phyloP scores from a whole-genome alignment of 2,797 vertebrate genomes.

The Syngnathus acus region DNA sequence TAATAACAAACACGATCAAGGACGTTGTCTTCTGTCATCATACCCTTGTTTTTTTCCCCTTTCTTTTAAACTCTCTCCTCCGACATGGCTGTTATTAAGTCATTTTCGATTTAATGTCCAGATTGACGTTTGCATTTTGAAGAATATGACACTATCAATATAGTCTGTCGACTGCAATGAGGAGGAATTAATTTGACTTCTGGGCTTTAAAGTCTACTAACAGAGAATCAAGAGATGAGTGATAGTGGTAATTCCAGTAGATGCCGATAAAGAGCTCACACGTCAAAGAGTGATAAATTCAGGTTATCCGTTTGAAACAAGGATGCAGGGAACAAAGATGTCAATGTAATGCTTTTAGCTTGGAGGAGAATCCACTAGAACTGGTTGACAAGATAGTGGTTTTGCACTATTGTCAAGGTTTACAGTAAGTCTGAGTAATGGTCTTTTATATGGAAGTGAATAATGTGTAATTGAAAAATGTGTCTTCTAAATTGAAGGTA shows the following conservation, averaged over 20 bases:
- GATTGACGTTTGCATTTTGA: neutral
- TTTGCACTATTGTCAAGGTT: neutral
- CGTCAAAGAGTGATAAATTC: conserved; percentile 29
- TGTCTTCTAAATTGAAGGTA: neutral
- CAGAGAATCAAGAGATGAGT: conserved; percentile 18
- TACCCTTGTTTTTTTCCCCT: conserved; percentile 12
- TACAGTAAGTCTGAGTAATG: neutral
- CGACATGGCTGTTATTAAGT: neutral
- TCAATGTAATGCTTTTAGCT: conserved; percentile 7
- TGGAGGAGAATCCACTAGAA: conserved; percentile 6
- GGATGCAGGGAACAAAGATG: conserved; percentile 7
- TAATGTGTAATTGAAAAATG: neutral
- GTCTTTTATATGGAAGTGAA: neutral
- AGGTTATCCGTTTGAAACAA: conserved; percentile 10
- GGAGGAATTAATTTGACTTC: neutral
- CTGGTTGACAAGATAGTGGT: neutral
- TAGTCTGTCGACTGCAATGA: neutral
- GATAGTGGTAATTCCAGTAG: conserved; percentile 38
- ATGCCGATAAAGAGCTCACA: conserved; percentile 28
- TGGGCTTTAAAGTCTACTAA: conserved; percentile 26
- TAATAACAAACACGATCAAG: conserved; percentile 45
- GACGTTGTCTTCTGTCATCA: conserved; percentile 46
- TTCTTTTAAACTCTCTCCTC: conserved; percentile 6
- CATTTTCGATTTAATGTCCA: neutral
- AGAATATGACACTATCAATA: neutral